A percentile compares a stretch with the other conserved stretches of the same genome.
These are phyloP conservation scores for Sinosuthora webbiana DNA, from an alignment of 2,113 vertebrate species.

Conservation along the genomic window DNA sequence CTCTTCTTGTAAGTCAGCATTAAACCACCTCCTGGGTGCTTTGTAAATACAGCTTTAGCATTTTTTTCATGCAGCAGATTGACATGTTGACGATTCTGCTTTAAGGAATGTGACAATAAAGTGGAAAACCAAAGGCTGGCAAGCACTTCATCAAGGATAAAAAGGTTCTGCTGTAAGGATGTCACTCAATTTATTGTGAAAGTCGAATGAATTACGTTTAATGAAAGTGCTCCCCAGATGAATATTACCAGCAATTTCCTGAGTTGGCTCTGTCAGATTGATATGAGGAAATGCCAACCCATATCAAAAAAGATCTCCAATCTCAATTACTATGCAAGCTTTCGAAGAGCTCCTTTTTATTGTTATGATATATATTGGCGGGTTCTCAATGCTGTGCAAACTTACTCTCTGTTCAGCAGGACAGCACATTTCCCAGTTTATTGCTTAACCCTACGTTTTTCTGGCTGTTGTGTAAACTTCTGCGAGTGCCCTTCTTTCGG, in stretches of 20 bases:
- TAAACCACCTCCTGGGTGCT: conserved; percentile 70
- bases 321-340: conserved; percentile 75
- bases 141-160: conserved; percentile 85
- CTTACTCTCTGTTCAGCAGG: conserved; percentile 31
- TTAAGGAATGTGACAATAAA: conserved; percentile 82
- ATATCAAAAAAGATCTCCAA: conserved; percentile 73
- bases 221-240: conserved; percentile 86
- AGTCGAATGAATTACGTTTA: conserved; percentile 87
- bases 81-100: conserved; percentile 80
- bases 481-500: background rate
- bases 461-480: conserved; percentile 45
- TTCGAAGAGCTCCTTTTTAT: conserved; percentile 62
- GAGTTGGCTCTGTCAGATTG: conserved; percentile 79
- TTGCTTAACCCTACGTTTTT: conserved; percentile 31
- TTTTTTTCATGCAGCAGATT: conserved; percentile 73
- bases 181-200: conserved; percentile 88
- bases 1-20: conserved; percentile 68
- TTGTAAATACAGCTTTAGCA: conserved; percentile 72
- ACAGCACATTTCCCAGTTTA: conserved; percentile 32
- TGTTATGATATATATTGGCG: conserved; percentile 57
- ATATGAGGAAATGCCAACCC: conserved; percentile 79
- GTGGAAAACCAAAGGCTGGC: conserved; percentile 76
- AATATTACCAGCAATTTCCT: conserved; percentile 86
- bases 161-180: conserved; percentile 81
- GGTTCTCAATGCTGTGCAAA: conserved; percentile 27